A percentile compares a stretch with the other conserved stretches of the same genome.
phyloP scores from a whole-genome alignment of 1,140 invertebrate species.

The Drosophila truncata region DNA sequence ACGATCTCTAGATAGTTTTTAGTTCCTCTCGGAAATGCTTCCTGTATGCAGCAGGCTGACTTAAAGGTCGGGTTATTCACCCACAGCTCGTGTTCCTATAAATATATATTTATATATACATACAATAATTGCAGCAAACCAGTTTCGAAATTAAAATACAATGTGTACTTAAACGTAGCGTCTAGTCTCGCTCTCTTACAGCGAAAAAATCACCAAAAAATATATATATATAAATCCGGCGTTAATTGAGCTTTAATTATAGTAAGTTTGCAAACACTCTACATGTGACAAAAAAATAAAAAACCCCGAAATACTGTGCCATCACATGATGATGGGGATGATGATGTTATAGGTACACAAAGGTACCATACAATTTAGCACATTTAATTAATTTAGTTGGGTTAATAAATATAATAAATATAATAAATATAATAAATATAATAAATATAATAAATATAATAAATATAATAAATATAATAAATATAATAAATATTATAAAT shows the following conservation, averaged over 20 bases:
- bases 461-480: not conserved
- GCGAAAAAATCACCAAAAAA: slow-evolving; percentile 13
- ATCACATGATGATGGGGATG: slow-evolving; percentile 19
- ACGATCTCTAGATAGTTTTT: not conserved
- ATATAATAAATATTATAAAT: not conserved
- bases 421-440: not conserved
- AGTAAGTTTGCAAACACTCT: slow-evolving; percentile 26
- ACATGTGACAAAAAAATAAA: slow-evolving; percentile 41
- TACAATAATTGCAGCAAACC: slow-evolving; percentile 22
- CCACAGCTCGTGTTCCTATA: not conserved
- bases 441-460: not conserved
- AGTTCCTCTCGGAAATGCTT: not conserved
- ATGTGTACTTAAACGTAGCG: slow-evolving; percentile 20
- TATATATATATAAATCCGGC: slow-evolving; percentile 22
- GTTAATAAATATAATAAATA: not conserved
- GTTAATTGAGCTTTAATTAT: slow-evolving; percentile 50
- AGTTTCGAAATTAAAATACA: slow-evolving; percentile 36
- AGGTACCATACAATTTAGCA: not conserved
- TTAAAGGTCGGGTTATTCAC: slow-evolving; percentile 7
- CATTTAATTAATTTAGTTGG: not conserved
- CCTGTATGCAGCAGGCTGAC: not conserved
- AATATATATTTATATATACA: not conserved
- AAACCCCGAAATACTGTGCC: slow-evolving; percentile 15
- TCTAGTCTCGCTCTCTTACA: slow-evolving; percentile 29
- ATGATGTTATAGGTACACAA: slow-evolving; percentile 5